phyloP scores from a whole-genome alignment of 2,797 vertebrate genomes.

The Tolypeutes matacus region DNA sequence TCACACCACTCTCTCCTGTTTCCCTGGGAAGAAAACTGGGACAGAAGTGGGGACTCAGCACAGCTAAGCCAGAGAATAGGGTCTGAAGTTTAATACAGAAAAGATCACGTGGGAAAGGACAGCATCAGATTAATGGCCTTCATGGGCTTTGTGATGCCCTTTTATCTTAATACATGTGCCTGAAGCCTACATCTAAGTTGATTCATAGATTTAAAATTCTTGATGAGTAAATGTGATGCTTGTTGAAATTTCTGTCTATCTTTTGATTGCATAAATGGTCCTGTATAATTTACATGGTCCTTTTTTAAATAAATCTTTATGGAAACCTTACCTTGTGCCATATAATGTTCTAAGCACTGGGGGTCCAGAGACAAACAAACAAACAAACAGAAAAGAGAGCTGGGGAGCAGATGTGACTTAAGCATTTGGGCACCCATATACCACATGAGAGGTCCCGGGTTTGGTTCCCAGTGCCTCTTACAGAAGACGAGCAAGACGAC shows the following conservation, averaged over 20 bases:
- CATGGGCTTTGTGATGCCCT: not conserved
- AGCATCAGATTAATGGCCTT: not conserved
- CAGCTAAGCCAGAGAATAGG: not conserved
- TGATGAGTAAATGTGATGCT: not conserved
- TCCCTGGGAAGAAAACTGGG: not conserved
- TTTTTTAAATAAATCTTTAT: slow-evolving; percentile 51
- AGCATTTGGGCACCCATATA: too few relatives aligned
- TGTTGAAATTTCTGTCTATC: slow-evolving; percentile 35
- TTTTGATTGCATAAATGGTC: slow-evolving; percentile 11
- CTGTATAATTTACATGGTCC: slow-evolving; percentile 11
- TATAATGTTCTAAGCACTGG: not conserved
- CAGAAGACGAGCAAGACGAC: too few relatives aligned
- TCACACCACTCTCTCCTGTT: not conserved
- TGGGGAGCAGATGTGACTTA: too few relatives aligned
- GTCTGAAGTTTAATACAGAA: not conserved
- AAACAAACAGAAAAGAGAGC: not conserved
- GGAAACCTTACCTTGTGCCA: not conserved
- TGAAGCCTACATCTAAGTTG: not conserved
- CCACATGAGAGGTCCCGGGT: too few relatives aligned
- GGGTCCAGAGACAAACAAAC: not conserved
- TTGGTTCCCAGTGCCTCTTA: too few relatives aligned
- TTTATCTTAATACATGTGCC: not conserved
- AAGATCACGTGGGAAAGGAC: not conserved
- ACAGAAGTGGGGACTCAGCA: not conserved
- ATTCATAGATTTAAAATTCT: slow-evolving; percentile 38